Evolutionary conservation across 2,113 vertebrate species (phyloP).

Genomic region (Mus pahari): DNA sequence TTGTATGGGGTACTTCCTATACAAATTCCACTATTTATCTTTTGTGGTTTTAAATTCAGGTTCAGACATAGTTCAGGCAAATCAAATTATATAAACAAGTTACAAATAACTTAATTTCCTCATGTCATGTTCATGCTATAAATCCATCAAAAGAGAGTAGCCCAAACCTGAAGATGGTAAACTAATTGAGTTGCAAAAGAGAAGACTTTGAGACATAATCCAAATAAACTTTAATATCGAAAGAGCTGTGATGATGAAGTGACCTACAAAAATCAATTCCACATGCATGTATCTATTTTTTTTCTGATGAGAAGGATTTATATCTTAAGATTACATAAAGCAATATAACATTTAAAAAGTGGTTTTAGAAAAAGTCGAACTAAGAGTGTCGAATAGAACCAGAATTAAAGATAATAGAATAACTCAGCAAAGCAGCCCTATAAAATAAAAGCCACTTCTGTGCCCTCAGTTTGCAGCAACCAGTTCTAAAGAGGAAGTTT

Average conservation of each 20-base stretch:
- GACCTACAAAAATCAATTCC: not conserved
- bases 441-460: not conserved
- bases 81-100: conserved; percentile 84
- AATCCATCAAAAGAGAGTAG: conserved; percentile 80
- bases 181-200: conserved; percentile 60
- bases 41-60: conserved; percentile 71
- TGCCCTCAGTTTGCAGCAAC: not conserved
- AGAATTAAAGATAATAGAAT: not conserved
- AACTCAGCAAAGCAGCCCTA: not conserved
- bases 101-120: conserved; percentile 84
- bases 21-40: conserved; percentile 63
- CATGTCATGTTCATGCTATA: conserved; percentile 71
- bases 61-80: conserved; percentile 83
- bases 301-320: not conserved
- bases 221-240: conserved; percentile 33
- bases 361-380: not conserved
- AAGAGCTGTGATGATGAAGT: not conserved
- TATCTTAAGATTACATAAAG: conserved; percentile 16
- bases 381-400: not conserved
- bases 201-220: conserved; percentile 13
- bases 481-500: not conserved
- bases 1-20: conserved; percentile 32
- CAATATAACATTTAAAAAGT: not conserved
- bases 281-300: conserved; percentile 27
- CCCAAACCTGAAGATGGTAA: conserved; percentile 76